Evolutionary conservation across 2,113 vertebrate genomes (phyloP), one percentile per base, ranked within the genome.

Genomic region (Phaethornis superciliosus): DNA sequence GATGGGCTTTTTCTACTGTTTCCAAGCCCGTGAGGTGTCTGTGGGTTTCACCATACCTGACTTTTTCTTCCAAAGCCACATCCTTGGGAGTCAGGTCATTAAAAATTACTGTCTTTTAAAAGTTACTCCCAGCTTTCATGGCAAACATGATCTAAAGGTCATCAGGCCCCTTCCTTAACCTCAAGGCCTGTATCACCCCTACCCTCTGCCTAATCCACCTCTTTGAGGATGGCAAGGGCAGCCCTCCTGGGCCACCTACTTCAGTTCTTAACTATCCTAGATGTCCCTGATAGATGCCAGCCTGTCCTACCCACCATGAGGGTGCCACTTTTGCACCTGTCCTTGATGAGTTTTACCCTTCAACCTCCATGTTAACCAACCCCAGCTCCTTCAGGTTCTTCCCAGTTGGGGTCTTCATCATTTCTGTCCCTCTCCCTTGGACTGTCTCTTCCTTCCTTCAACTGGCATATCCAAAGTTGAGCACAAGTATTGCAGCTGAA

Each of bases 281-380:
- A n/a, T 18, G 16, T 37, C 33, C 68, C 56, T 44, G 46, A 12
- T 0, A 33, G 55, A 44, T 8, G 15, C 21, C 51, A 51, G 89
- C 22, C 49, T 0, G 0, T 14, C 74, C 55, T 10, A 8, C 16
- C 40, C 1, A 0, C 14, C 37, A 10, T 0, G 3, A 33, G 40
- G 54, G 24, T 37, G 22, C 17, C 26, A 26, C 55, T 21, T 78
- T 44, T 35, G 49, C 87, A 59, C 71, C 71, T 49, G 6, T 26
- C 37, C 40, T 76, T 24, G 40, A 32, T 12, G 22, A 28, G 15
- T 19, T 30, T 9, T 12, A 28, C 21, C 20, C n/a, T 28, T 60
- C 67, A 85, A 40, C 35, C 58, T 88, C 44, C 59, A 24, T 0
- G 0, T 11, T 23, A 65, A 77, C 17, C 59, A 77, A 8, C n/a